A percentile compares a stretch with the other conserved stretches of the same genome.
These are phyloP conservation scores for Junonia oenone DNA, from an alignment of 2,888 invertebrate species.

Conservation along the genomic window DNA sequence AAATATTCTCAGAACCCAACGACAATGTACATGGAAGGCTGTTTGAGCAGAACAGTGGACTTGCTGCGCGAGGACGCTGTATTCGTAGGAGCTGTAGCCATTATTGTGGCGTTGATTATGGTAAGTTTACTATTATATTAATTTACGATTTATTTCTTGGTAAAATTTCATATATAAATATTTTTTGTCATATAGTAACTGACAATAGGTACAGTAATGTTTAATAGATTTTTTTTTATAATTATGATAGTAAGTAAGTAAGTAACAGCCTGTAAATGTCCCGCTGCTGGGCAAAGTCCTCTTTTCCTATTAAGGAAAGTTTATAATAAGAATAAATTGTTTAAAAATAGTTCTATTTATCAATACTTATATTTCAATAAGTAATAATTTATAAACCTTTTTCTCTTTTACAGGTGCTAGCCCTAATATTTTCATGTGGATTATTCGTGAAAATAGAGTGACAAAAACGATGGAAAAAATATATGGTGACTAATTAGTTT, in stretches of 20 bases:
- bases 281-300: too few relatives aligned
- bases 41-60: slow-evolving; percentile 83
- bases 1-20: slow-evolving; percentile 77
- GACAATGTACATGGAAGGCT: slow-evolving; percentile 86
- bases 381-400: background rate
- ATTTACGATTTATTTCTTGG: too few relatives aligned
- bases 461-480: slow-evolving; percentile 30
- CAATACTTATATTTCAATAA: background rate
- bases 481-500: slow-evolving; percentile 15
- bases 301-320: too few relatives aligned
- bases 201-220: too few relatives aligned
- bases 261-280: too few relatives aligned
- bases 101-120: slow-evolving; percentile 91
- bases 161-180: too few relatives aligned
- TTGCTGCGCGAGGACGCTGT: slow-evolving; percentile 88
- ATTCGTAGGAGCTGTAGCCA: slow-evolving; percentile 88
- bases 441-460: slow-evolving; percentile 91
- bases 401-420: slow-evolving; percentile 85
- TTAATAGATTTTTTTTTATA: too few relatives aligned
- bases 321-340: too few relatives aligned
- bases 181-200: too few relatives aligned
- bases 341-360: too few relatives aligned
- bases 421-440: slow-evolving; percentile 90
- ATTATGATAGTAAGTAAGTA: too few relatives aligned
- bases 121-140: too few relatives aligned